phyloP scores from a whole-genome alignment of 2,113 vertebrate species.

The Seriola rivoliana region DNA sequence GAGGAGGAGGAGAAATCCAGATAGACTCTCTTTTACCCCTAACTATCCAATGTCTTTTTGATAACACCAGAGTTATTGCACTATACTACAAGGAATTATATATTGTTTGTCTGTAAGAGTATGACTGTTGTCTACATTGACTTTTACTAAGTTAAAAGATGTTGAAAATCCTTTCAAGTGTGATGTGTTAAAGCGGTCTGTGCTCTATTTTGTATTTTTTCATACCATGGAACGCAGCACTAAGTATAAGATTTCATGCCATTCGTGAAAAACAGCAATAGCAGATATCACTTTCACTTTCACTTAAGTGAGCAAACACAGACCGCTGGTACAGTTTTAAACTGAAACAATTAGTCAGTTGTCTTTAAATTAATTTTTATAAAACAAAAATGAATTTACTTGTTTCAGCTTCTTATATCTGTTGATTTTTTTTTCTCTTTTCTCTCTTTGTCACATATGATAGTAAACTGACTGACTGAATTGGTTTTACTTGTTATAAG shows the following conservation, averaged over 20 bases:
- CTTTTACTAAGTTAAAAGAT: conserved; percentile 40
- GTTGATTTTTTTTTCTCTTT: background rate
- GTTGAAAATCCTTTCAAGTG: conserved; percentile 27
- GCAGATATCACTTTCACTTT: background rate
- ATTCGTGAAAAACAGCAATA: conserved; percentile 5
- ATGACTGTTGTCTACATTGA: conserved; percentile 42
- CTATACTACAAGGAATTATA: conserved; percentile 33
- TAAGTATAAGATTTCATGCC: background rate
- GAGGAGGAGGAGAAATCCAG: conserved; percentile 36
- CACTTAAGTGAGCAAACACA: background rate
- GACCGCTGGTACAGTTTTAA: background rate
- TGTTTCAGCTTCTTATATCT: background rate
- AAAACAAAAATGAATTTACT: background rate
- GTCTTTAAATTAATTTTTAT: background rate
- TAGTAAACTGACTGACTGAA: background rate
- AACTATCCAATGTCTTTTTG: conserved; percentile 20
- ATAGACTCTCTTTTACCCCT: conserved; percentile 40
- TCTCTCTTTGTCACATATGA: background rate
- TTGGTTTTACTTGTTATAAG: background rate
- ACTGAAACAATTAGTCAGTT: background rate
- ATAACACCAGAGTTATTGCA: conserved; percentile 50
- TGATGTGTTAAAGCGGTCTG: conserved; percentile 30
- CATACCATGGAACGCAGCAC: conserved; percentile 21
- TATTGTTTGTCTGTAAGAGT: conserved; percentile 16
- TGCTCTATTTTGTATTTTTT: conserved; percentile 49